Conservation (phyloP, 2,113 vertebrate species). For the Pagrus major region DNA sequence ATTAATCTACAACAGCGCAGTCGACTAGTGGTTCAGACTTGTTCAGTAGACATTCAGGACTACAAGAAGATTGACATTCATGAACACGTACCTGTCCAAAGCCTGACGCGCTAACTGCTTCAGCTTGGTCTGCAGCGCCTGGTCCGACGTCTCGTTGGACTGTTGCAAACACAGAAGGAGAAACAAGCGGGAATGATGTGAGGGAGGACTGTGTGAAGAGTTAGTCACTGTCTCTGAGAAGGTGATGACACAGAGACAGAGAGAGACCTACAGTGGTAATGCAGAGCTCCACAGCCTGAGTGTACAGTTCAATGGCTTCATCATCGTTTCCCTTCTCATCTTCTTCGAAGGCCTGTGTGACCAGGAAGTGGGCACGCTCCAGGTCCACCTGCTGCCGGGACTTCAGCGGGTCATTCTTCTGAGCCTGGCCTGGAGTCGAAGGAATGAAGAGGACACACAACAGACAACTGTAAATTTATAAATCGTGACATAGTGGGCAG, state of each 20-base stretch:
- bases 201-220: background rate
- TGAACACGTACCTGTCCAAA: conserved; percentile 89
- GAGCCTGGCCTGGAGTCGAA: conserved; percentile 87
- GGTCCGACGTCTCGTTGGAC: conserved; percentile 94
- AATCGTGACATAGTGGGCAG: no score
- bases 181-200: background rate
- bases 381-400: conserved; percentile 95
- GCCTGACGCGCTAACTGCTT: conserved; percentile 98
- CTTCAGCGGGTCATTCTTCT: conserved; percentile 93
- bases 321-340: conserved; percentile 94
- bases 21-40: no score
- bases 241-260: background rate
- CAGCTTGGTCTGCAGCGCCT: conserved; percentile 91
- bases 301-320: conserved; percentile 95
- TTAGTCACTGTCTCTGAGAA: background rate
- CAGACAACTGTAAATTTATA: no score
- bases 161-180: conserved; percentile 65
- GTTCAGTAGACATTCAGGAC: background rate
- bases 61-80: no score
- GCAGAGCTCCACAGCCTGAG: conserved; percentile 97
- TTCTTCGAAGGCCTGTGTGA: conserved; percentile 98
- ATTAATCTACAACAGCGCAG: no score
- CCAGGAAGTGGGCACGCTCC: conserved; percentile 96
- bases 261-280: conserved; percentile 89
- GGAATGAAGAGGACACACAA: background rate